These are phyloP conservation scores for Onychorhynchus coronatus DNA, from an alignment of 2,113 vertebrate species.

Conservation along the genomic window DNA sequence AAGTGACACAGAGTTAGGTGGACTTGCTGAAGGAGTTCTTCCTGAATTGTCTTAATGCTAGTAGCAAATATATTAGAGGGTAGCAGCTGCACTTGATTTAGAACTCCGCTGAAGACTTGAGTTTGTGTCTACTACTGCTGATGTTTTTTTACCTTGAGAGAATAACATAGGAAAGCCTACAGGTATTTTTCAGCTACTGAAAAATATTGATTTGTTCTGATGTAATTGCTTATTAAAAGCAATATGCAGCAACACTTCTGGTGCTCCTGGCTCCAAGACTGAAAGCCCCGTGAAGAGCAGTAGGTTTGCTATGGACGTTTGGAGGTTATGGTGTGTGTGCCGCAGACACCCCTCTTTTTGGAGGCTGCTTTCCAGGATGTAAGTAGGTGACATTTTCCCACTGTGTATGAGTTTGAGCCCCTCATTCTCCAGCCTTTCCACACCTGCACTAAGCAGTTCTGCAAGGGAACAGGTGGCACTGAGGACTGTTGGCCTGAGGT, in stretches of 20 bases:
- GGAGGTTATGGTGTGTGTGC: background rate
- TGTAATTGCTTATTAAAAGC: background rate
- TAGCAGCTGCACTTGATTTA: background rate
- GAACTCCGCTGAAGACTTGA: background rate
- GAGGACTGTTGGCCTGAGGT: background rate
- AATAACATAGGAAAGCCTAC: background rate
- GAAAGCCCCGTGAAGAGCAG: background rate
- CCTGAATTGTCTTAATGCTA: background rate
- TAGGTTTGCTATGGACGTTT: too few species aligned
- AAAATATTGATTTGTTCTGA: background rate
- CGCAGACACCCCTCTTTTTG: background rate
- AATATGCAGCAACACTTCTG: background rate
- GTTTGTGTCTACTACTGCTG: background rate
- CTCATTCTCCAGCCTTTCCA: background rate
- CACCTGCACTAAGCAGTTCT: background rate
- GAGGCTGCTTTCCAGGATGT: background rate
- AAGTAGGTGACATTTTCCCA: background rate
- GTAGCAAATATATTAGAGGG: background rate
- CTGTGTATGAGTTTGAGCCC: rapidly evolving
- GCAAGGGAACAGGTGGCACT: background rate
- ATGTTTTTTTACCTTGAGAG: background rate
- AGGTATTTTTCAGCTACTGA: background rate
- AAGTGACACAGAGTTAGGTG: background rate
- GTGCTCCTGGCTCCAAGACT: background rate
- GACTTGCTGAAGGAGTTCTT: background rate